phyloP scores from a whole-genome alignment of 2,888 invertebrate genomes.

The Masnerella sp. region DNA sequence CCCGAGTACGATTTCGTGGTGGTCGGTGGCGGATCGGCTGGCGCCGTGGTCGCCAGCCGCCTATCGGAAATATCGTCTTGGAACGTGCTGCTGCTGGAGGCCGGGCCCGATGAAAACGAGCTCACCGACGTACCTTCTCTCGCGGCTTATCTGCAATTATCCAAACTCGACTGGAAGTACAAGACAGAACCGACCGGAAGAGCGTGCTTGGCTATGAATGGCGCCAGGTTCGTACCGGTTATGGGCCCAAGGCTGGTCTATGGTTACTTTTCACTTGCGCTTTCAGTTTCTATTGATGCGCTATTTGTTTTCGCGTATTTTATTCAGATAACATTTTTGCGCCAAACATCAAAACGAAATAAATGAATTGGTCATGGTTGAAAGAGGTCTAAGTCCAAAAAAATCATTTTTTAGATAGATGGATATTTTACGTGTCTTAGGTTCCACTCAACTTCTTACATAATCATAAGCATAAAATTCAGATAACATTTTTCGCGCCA shows the following conservation, averaged over 20 bases:
- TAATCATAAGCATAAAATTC: too few species aligned
- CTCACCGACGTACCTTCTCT: conserved; percentile 92
- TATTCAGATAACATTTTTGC: not conserved
- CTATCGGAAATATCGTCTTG: conserved; percentile 87
- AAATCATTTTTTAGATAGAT: too few species aligned
- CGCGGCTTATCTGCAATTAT: conserved; percentile 91
- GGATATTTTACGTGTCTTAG: too few species aligned
- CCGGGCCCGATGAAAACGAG: conserved; percentile 92
- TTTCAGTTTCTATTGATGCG: conserved; percentile 6
- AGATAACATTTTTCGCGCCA: too few species aligned
- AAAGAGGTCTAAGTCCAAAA: too few species aligned
- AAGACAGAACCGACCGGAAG: conserved; percentile 90
- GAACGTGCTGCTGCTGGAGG: conserved; percentile 89
- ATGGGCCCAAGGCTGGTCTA: conserved; percentile 6
- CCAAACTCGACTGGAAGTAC: conserved; percentile 93
- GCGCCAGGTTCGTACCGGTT: conserved; percentile 79
- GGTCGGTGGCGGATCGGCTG: conserved; percentile 92
- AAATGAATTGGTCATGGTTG: too few species aligned
- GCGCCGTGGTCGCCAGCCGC: conserved; percentile 91
- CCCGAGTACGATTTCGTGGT: conserved; percentile 91
- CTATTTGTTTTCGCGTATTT: conserved; percentile 13
- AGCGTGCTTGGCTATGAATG: conserved; percentile 90
- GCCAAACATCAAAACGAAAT: too few species aligned
- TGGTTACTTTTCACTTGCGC: conserved; percentile 4
- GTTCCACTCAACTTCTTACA: too few species aligned